phyloP scores from a whole-genome alignment of 1,140 invertebrate genomes.

The Aricia agestis region DNA sequence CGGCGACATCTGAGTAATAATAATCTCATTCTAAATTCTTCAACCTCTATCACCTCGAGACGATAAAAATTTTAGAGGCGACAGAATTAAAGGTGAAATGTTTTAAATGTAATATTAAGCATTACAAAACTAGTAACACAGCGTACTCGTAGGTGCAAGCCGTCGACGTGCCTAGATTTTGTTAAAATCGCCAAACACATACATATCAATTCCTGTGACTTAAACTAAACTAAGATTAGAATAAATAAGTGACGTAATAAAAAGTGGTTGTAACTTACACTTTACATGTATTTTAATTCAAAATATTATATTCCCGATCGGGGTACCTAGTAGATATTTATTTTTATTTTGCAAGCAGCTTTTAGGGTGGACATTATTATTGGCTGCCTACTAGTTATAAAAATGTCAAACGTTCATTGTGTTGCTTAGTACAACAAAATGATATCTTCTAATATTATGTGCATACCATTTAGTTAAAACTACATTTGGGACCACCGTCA shows the following conservation, averaged over 20 bases:
- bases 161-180: slow-evolving; percentile 61
- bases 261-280: not conserved
- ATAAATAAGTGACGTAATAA: slow-evolving; percentile 21
- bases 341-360: not conserved
- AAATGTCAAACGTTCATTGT: not conserved
- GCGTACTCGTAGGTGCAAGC: slow-evolving; percentile 21
- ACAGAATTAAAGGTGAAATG: no score
- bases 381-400: not conserved
- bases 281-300: not conserved
- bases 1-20: no score
- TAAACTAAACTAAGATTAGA: slow-evolving; percentile 32
- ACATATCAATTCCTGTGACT: slow-evolving; percentile 54
- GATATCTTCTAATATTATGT: not conserved
- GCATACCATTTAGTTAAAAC: not conserved
- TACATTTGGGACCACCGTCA: not conserved
- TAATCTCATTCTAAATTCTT: no score
- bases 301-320: not conserved
- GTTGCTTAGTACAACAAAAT: not conserved
- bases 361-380: not conserved
- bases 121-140: no score
- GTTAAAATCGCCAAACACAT: slow-evolving; percentile 56
- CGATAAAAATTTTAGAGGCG: no score
- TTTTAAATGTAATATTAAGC: no score
- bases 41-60: no score
- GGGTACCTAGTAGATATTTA: not conserved